A percentile compares a stretch with the other conserved stretches of the same genome.
phyloP scores from a whole-genome alignment of 2,888 invertebrate genomes.

The Microplitis deprimator region DNA sequence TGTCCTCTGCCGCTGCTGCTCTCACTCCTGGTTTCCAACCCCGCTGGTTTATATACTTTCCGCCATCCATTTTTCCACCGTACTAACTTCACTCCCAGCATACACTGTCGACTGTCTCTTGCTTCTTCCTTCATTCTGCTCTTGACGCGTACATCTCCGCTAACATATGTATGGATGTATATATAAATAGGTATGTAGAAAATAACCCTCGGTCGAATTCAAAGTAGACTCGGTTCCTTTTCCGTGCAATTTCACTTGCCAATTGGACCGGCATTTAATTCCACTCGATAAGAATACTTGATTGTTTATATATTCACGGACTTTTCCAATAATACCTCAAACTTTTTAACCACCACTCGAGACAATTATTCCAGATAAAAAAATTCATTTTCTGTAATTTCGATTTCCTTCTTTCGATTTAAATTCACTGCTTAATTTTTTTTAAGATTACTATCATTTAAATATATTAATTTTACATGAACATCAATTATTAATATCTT shows the following conservation, averaged over 20 bases:
- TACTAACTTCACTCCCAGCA: not conserved
- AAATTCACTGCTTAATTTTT: no score
- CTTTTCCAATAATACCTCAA: constrained; percentile 3
- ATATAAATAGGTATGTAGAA: constrained; percentile 5
- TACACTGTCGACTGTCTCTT: not conserved
- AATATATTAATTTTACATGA: no score
- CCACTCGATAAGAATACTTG: constrained; percentile 6
- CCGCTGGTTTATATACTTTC: not conserved
- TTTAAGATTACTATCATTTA: no score
- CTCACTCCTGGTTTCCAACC: not conserved
- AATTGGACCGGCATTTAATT: constrained; percentile 11
- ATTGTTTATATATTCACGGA: not conserved
- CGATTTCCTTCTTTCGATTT: no score
- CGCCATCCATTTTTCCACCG: not conserved
- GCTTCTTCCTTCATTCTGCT: not conserved
- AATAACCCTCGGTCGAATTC: not conserved
- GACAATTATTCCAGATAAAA: not conserved
- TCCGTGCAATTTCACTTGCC: constrained; percentile 18
- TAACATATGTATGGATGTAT: not conserved
- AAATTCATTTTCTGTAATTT: no score
- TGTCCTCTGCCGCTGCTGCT: not conserved
- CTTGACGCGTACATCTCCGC: not conserved
- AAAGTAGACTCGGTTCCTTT: not conserved
- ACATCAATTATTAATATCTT: no score
- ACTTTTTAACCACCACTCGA: not conserved